Evolutionary conservation across 2,888 invertebrate species (phyloP), one percentile per base, ranked within the genome.

Genomic region (Mylabris sibirica): DNA sequence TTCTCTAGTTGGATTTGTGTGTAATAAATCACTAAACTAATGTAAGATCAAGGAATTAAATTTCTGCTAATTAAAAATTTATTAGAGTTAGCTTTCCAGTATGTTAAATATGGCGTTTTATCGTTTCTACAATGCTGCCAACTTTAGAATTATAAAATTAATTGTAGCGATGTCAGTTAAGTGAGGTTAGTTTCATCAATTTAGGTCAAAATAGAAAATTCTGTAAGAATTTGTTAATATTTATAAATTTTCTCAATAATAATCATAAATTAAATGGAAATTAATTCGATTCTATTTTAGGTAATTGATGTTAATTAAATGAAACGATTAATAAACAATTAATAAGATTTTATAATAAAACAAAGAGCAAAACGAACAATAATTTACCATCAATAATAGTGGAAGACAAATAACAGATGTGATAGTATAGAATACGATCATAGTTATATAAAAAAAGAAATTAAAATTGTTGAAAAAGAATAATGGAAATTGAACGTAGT

Each of bases 111-210:
- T 35, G 35, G 12, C 9, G 35, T 38, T 12, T 38, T 14, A 1
- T 14, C 38, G 0, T 14, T 38, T 12, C 3, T 44, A 17, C 44
- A 44, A 5, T n/a, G n/a, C 3, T 2, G 8, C 44, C 44, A 44
- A 44, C 44, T 44, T 17, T 4, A 3, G 3, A 44, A 44, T 44
- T 4, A 5, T 17, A 44, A 17, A n/a, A 44, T 38, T 11, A 38
- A 12, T 38, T 38, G 12, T 38, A 44, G n/a, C 17, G 62, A 63
- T 71, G 71, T 64, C 71, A 74, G 63, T 65, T 68, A 74, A 76
- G 69, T 75, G 64, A 74, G 75, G 76, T 77, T 76, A 78, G 70
- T 61, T 76, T 73, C 64, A 70, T 65, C 72, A 72, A 76, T 77
- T 76, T 72, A 75, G 77, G 70, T 71, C 74, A 75, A 76, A 77